Conservation (phyloP, 64 coral and sea anemone species). For the Trachythela sp. region DNA sequence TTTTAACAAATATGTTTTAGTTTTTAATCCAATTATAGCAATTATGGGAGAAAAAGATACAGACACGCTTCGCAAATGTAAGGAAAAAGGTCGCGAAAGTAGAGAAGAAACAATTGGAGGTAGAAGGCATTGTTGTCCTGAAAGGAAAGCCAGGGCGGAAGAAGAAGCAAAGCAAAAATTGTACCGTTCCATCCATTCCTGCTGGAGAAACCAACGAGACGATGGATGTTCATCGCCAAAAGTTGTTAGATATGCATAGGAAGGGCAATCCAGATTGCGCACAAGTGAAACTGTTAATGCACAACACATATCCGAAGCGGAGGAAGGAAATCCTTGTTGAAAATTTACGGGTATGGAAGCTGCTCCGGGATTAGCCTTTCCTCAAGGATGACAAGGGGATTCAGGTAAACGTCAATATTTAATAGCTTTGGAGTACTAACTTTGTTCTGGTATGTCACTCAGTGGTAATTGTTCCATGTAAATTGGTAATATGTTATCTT, state of each 20-base stretch:
- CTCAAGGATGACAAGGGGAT: conserved; percentile 39
- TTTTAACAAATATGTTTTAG: neutral
- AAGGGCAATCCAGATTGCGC: neutral
- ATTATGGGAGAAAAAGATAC: conserved; percentile 45
- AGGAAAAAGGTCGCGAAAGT: neutral
- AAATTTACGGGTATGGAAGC: conserved; percentile 16
- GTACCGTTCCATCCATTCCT: neutral
- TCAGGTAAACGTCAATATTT: too few species aligned
- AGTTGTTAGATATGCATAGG: neutral
- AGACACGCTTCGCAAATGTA: conserved; percentile 1
- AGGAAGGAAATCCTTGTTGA: neutral
- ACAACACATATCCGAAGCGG: conserved; percentile 14
- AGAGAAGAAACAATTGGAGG: neutral
- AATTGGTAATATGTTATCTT: too few species aligned
- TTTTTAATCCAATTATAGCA: too few species aligned
- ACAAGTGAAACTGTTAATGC: conserved; percentile 11
- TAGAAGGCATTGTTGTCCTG: neutral
- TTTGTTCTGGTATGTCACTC: too few species aligned
- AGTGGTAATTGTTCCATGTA: too few species aligned
- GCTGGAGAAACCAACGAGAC: conserved; percentile 10
- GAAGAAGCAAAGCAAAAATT: neutral
- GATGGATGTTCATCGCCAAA: neutral
- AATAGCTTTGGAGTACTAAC: too few species aligned
- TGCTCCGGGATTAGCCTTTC: conserved; percentile 1
- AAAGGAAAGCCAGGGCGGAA: conserved; percentile 56